A percentile compares a stretch with the other conserved stretches of the same genome.
Conservation (phyloP, 2,888 invertebrate genomes). For the Melinaea menophilus region DNA sequence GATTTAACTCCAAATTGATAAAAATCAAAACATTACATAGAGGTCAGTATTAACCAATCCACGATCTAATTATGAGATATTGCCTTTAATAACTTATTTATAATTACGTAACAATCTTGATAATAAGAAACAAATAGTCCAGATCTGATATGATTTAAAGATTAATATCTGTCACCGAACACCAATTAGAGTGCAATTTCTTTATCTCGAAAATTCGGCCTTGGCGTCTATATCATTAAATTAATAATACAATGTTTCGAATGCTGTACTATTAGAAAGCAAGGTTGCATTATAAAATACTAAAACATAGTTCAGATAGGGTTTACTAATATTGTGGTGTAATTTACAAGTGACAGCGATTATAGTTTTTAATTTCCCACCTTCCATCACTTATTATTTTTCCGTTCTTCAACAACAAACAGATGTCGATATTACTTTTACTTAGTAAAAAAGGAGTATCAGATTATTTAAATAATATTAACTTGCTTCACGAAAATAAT, state of each 20-base stretch:
- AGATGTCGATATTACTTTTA: too few relatives aligned
- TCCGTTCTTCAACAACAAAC: too few relatives aligned
- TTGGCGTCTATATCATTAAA: slow-evolving; percentile 71
- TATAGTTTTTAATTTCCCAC: slow-evolving; percentile 12
- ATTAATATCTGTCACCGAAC: slow-evolving; percentile 29
- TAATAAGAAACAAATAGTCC: slow-evolving; percentile 59
- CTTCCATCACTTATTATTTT: too few relatives aligned
- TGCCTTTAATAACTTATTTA: slow-evolving; percentile 13
- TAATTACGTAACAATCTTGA: slow-evolving; percentile 57
- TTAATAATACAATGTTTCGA: slow-evolving; percentile 55
- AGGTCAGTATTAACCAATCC: slow-evolving; percentile 4
- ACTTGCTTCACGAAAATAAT: too few relatives aligned
- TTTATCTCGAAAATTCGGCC: slow-evolving; percentile 62
- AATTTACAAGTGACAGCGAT: slow-evolving; percentile 31
- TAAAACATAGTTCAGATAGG: slow-evolving; percentile 43
- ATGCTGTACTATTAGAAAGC: slow-evolving; percentile 66
- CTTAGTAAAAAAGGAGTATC: too few relatives aligned
- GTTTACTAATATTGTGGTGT: slow-evolving; percentile 30
- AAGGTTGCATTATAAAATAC: slow-evolving; percentile 52
- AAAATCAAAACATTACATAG: neutral
- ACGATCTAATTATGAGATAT: neutral
- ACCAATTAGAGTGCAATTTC: slow-evolving; percentile 46
- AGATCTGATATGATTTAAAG: slow-evolving; percentile 50
- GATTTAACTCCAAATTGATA: neutral
- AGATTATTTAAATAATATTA: too few relatives aligned